Percentiles rank a stretch among this genome's conserved stretches.
phyloP scores from a whole-genome alignment of 2,113 vertebrate genomes.

The Neoarius graeffei region DNA sequence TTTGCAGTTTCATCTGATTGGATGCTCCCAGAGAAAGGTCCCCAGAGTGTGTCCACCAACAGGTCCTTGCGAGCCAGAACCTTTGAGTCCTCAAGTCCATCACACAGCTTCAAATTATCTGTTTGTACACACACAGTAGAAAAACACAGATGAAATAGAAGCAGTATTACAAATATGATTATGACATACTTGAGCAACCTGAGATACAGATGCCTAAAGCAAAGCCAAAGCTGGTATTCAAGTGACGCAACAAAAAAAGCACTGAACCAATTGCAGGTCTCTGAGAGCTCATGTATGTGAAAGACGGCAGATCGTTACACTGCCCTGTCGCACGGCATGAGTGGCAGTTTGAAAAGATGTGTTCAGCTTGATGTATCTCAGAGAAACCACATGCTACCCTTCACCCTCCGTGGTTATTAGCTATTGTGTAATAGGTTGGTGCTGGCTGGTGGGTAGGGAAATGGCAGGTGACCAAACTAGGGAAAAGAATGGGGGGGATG shows the following conservation, averaged over 20 bases:
- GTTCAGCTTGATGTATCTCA: neutral
- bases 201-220: neutral
- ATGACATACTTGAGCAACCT: neutral
- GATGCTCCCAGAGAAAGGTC: conserved; percentile 82
- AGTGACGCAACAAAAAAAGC: neutral
- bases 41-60: conserved; percentile 79
- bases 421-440: neutral
- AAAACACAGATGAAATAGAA: neutral
- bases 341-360: neutral
- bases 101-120: conserved; percentile 76
- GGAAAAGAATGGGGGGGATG: too few species aligned
- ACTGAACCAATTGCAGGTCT: neutral
- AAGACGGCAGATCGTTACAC: neutral
- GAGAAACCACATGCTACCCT: neutral
- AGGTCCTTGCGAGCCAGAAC: conserved; percentile 73
- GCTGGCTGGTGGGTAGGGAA: neutral
- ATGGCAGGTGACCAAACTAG: neutral
- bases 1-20: conserved; percentile 64
- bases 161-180: neutral
- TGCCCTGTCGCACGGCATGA: neutral
- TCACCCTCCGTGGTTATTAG: neutral
- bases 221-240: neutral
- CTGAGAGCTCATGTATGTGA: neutral
- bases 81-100: conserved; percentile 62
- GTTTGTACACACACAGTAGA: conserved; percentile 24